phyloP scores from a whole-genome alignment of 1,140 invertebrate species.

The Hypothenemus hampei region DNA sequence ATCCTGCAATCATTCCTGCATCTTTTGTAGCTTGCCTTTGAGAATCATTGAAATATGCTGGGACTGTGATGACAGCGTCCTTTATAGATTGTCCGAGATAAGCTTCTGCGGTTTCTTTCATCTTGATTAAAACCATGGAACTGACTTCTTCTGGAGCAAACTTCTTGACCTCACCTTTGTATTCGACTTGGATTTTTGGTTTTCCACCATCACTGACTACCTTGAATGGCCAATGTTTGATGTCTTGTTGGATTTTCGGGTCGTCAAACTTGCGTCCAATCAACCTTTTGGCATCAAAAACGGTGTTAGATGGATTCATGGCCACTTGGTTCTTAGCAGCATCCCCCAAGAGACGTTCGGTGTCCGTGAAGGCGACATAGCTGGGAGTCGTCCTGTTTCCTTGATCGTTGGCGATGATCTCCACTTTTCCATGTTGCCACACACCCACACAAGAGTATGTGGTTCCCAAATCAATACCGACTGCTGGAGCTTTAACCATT shows the following conservation, averaged over 20 bases:
- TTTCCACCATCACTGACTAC: conserved; percentile 64
- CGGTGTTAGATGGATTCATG: conserved; percentile 77
- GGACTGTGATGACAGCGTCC: conserved; percentile 67
- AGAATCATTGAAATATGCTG: conserved; percentile 49
- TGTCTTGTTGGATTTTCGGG: conserved; percentile 65
- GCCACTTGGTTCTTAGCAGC: conserved; percentile 50
- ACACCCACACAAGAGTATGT: conserved; percentile 80
- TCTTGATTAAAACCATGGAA: conserved; percentile 62
- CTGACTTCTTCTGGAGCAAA: conserved; percentile 84
- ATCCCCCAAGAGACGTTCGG: conserved; percentile 64
- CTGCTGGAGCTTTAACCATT: conserved; percentile 47
- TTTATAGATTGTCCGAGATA: conserved; percentile 48
- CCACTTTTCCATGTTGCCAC: conserved; percentile 81
- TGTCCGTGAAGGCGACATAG: conserved; percentile 84
- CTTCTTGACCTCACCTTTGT: conserved; percentile 67
- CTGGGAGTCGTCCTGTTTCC: conserved; percentile 88
- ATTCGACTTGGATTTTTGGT: conserved; percentile 72
- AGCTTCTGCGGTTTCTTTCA: conserved; percentile 58
- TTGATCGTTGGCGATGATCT: conserved; percentile 93
- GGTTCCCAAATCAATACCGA: conserved; percentile 74
- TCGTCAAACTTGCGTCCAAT: conserved; percentile 65
- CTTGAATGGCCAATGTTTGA: conserved; percentile 77
- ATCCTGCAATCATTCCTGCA: conserved; percentile 57
- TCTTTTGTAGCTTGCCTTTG: conserved; percentile 54
- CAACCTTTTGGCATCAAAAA: conserved; percentile 61